Evolutionary conservation across 2,797 vertebrate genomes (phyloP).

Genomic region (Meda fulgida): DNA sequence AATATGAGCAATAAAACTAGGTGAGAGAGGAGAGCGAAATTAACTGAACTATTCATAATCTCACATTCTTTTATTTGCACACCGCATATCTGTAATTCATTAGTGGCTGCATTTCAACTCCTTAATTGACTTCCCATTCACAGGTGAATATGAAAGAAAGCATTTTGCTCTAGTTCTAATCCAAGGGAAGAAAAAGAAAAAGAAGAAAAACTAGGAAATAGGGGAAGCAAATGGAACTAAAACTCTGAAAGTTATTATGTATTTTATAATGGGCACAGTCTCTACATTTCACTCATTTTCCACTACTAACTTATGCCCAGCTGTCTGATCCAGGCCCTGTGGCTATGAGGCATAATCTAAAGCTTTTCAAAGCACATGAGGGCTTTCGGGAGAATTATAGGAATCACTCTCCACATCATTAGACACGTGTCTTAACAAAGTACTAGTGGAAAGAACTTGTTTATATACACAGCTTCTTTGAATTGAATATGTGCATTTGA

Average conservation of each 20-base stretch:
- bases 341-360: slow-evolving; percentile 38
- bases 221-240: slow-evolving; percentile 61
- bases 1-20: slow-evolving; percentile 28
- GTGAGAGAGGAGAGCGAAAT: slow-evolving; percentile 76
- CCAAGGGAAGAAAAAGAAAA: slow-evolving; percentile 63
- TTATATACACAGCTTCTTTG: slow-evolving; percentile 12
- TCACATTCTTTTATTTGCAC: slow-evolving; percentile 73
- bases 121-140: slow-evolving; percentile 79
- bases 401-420: neutral
- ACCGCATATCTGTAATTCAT: slow-evolving; percentile 68
- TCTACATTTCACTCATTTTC: slow-evolving; percentile 62
- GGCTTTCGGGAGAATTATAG: neutral
- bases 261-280: slow-evolving; percentile 60
- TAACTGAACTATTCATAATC: slow-evolving; percentile 82
- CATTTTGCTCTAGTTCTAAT: slow-evolving; percentile 59
- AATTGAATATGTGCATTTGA: slow-evolving; percentile 14
- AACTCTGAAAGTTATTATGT: slow-evolving; percentile 1
- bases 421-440: slow-evolving; percentile 21
- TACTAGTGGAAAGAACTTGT: neutral
- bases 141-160: slow-evolving; percentile 75
- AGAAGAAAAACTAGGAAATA: slow-evolving; percentile 28
- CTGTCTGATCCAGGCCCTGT: slow-evolving; percentile 39
- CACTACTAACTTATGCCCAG: neutral
- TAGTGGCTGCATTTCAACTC: slow-evolving; percentile 75
- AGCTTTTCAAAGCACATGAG: slow-evolving; percentile 12